Conservation (phyloP, 2,113 vertebrate species). For the Rhodinocichla rosea region DNA sequence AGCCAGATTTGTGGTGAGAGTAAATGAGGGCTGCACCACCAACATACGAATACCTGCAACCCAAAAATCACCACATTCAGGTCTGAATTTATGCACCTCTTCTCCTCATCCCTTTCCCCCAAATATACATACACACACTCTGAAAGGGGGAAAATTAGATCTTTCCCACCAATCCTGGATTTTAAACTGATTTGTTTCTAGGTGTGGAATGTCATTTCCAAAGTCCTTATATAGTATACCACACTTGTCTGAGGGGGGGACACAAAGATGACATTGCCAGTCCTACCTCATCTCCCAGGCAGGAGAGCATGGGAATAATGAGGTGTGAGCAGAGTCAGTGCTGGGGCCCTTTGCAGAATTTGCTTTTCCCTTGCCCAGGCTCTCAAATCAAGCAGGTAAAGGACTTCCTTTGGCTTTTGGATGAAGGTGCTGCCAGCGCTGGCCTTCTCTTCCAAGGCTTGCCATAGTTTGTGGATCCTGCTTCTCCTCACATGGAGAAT, state of each 20-base stretch:
- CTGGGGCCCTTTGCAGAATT: neutral
- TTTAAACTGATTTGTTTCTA: neutral
- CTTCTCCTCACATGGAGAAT: neutral
- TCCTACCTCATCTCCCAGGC: neutral
- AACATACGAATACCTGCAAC: accelerated
- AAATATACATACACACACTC: accelerated
- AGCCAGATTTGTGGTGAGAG: neutral
- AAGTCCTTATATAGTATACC: neutral
- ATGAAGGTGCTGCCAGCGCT: neutral
- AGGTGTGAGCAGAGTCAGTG: neutral
- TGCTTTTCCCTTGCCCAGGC: neutral
- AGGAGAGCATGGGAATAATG: accelerated
- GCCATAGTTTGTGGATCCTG: neutral
- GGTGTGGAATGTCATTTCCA: neutral
- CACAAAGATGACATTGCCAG: neutral
- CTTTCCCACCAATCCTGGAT: neutral
- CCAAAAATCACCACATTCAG: accelerated
- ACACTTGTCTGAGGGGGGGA: accelerated
- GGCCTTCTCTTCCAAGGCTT: neutral
- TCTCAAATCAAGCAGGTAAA: neutral
- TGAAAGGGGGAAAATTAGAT: neutral
- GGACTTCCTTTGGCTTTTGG: neutral
- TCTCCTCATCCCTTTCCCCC: neutral
- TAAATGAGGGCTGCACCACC: neutral
- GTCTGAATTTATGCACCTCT: neutral